These are phyloP conservation scores for Microplitis mediator DNA, from an alignment of 1,140 invertebrate species.

Conservation along the genomic window DNA sequence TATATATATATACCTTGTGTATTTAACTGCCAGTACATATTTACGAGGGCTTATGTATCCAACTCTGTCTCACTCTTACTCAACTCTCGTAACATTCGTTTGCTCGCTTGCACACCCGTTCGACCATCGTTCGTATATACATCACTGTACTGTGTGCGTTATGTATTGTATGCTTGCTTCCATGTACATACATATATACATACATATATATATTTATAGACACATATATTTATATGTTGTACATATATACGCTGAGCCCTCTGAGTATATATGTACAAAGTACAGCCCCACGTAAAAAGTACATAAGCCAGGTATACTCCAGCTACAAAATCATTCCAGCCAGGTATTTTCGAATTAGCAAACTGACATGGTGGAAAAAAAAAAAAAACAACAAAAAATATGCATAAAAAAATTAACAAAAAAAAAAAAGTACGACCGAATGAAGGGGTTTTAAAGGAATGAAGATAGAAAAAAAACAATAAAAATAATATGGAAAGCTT, in stretches of 20 bases:
- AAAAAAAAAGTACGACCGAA: no score
- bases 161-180: neutral
- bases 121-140: constrained; percentile 34
- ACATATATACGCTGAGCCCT: constrained; percentile 20
- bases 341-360: constrained; percentile 43
- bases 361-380: constrained; percentile 4
- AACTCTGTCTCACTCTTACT: neutral
- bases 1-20: constrained; percentile 50
- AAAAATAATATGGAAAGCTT: no score
- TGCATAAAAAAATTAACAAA: no score
- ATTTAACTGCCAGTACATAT: constrained; percentile 46
- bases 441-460: no score
- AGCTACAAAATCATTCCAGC: constrained; percentile 38
- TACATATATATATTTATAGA: neutral
- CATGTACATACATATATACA: constrained; percentile 10
- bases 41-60: constrained; percentile 31
- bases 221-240: constrained; percentile 15
- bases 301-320: constrained; percentile 39
- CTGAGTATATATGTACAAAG: constrained; percentile 15
- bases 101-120: constrained; percentile 22
- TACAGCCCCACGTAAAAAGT: constrained; percentile 39
- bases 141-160: constrained; percentile 26
- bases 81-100: constrained; percentile 24
- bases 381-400: no score
- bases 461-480: neutral